Evolutionary conservation across 1,140 invertebrate genomes (phyloP).

Genomic region (Drosophila persimilis): DNA sequence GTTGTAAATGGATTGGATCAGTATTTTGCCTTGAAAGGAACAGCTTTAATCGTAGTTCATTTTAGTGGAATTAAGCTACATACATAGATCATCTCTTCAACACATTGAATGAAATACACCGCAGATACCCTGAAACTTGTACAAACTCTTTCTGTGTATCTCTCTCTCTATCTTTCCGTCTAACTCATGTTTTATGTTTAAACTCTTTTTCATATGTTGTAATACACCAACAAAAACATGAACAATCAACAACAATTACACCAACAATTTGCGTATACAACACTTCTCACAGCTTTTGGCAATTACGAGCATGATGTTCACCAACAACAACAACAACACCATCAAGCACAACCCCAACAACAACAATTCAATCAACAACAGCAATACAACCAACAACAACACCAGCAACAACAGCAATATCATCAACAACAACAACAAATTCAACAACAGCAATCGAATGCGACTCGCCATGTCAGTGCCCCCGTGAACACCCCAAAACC

Average conservation of each 20-base stretch:
- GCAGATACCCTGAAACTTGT: slow-evolving; percentile 9
- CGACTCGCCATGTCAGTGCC: slow-evolving; percentile 87
- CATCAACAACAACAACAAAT: slow-evolving; percentile 59
- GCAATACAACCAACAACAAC: slow-evolving; percentile 50
- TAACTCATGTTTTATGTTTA: slow-evolving; percentile 71
- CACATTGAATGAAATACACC: slow-evolving; percentile 17
- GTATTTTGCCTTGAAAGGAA: too few relatives aligned
- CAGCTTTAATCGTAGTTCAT: background rate
- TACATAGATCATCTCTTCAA: background rate
- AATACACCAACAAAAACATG: slow-evolving; percentile 1
- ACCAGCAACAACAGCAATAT: slow-evolving; percentile 59
- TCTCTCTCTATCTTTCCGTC: slow-evolving; percentile 47
- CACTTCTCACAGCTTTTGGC: slow-evolving; percentile 54
- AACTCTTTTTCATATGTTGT: slow-evolving; percentile 57
- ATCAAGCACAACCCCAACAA: slow-evolving; percentile 43
- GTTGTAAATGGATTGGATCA: too few relatives aligned
- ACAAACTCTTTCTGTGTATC: slow-evolving; percentile 3
- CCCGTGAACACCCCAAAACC: slow-evolving; percentile 89
- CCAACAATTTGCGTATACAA: slow-evolving; percentile 23
- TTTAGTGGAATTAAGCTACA: slow-evolving; percentile 1
- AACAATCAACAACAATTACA: slow-evolving; percentile 15
- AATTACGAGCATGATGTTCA: slow-evolving; percentile 69
- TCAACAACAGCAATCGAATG: slow-evolving; percentile 58
- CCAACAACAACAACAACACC: slow-evolving; percentile 73
- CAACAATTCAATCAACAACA: slow-evolving; percentile 47